phyloP scores from a whole-genome alignment of 1,140 invertebrate genomes.

The Eurosta solidaginis region DNA sequence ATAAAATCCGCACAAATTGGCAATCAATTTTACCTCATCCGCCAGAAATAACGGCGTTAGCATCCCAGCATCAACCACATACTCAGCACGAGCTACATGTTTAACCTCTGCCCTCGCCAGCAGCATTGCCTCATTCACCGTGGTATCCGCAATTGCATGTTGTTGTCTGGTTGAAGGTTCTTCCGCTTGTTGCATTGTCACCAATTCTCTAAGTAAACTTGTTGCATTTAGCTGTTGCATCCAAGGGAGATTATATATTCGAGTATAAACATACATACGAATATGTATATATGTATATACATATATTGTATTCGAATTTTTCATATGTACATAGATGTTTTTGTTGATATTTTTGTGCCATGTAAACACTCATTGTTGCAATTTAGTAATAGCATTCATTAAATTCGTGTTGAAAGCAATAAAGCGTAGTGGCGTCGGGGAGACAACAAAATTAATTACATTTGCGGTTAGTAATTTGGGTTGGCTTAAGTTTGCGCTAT shows the following conservation, averaged over 20 bases:
- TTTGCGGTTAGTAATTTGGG: not conserved
- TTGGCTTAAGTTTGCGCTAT: not conserved
- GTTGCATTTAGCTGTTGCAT: not conserved
- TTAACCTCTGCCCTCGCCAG: not conserved
- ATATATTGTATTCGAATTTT: not conserved
- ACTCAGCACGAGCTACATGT: not conserved
- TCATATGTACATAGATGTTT: not conserved
- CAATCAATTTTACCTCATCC: slow-evolving; percentile 24
- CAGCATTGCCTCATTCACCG: not conserved
- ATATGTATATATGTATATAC: no score
- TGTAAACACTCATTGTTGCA: not conserved
- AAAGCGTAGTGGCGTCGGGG: not conserved
- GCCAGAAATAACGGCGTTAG: not conserved
- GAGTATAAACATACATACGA: no score
- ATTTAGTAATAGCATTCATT: slow-evolving; percentile 11
- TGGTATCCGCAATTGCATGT: not conserved
- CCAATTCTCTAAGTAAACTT: not conserved
- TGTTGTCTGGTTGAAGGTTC: not conserved
- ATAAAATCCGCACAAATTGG: slow-evolving; percentile 17
- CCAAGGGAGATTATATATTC: not conserved
- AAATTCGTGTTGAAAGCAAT: not conserved
- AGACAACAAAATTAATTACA: not conserved
- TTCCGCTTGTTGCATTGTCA: not conserved
- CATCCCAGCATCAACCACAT: not conserved
- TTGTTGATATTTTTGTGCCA: not conserved